Evolutionary conservation across 2,888 invertebrate genomes (phyloP).

Genomic region (Cataglyphis livida): DNA sequence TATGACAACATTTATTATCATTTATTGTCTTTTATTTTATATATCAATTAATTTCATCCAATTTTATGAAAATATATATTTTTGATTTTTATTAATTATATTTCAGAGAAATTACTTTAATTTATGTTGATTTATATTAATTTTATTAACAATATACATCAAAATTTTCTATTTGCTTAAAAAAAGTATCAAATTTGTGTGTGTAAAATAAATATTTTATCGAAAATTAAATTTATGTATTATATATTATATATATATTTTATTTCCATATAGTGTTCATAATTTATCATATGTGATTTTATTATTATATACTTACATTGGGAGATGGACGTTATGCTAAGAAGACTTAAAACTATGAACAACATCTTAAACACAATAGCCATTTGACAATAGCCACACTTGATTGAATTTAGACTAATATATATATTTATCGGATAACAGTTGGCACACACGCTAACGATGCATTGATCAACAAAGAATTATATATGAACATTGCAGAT

Average conservation of each 20-base stretch:
- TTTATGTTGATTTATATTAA: not conserved
- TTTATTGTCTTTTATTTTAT: not conserved
- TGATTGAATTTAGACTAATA: not conserved
- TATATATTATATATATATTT: not conserved
- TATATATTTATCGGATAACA: conserved; percentile 20
- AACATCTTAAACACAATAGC: not conserved
- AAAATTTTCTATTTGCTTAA: not conserved
- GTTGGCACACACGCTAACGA: not conserved
- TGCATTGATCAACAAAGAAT: not conserved
- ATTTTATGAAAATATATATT: not conserved
- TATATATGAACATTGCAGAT: not conserved
- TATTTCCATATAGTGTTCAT: too few species aligned
- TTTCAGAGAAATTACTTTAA: not conserved
- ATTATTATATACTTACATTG: conserved; percentile 12
- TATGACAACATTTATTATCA: not conserved
- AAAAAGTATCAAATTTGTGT: not conserved
- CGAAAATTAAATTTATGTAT: not conserved
- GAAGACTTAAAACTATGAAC: not conserved
- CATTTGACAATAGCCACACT: not conserved
- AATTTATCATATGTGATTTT: not conserved
- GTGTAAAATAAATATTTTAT: not conserved
- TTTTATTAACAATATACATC: not conserved
- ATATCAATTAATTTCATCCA: not conserved
- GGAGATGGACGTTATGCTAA: not conserved
- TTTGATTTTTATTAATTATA: not conserved